Evolutionary conservation across 2,888 invertebrate genomes (phyloP), one percentile per base, ranked within the genome.

Genomic region (Himalopsyche kuldschensis): DNA sequence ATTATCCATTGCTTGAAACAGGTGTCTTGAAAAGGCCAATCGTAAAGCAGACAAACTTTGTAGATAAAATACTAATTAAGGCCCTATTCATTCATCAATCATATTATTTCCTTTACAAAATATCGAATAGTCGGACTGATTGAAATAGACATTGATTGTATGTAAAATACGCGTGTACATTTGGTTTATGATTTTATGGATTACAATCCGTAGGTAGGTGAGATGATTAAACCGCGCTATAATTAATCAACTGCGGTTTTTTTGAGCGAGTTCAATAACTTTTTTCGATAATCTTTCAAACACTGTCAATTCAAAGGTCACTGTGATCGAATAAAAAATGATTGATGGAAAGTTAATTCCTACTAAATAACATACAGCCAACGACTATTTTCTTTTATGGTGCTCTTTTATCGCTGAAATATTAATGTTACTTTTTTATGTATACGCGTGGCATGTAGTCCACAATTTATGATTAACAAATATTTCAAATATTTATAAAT

Each of bases 51-150:
- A 27, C 24, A 69, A 69, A 30, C 30, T 11, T 30, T 69, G 69
- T 69, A 69, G 30, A 69, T 69, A 69, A 69, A 69, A 30, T 30
- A 69, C 69, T 69, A 69, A 69, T 69, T 69, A 69, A 69, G 55
- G 69, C 69, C 69, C 69, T 69, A 69, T 69, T 69, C 69, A 69
- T 69, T 69, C 69, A 69, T 69, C 69, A 69, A 69, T 69, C 69
- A 69, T 69, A 69, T 27, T 41, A 27, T 69, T 69, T 69, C 69
- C 69, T 69, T 30, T 69, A 69, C 24, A 69, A 69, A 69, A 69
- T 69, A 69, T 69, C 69, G 69, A 69, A 69, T 27, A 69, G 69
- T 20, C 69, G 69, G 69, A 69, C 69, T 69, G 69, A 69, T 69
- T 69, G 69, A 69, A 69, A 69, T 69, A 27, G 69, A 27, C 69